phyloP scores from a whole-genome alignment of 2,797 vertebrate genomes.

The Halcyon smyrnensis region DNA sequence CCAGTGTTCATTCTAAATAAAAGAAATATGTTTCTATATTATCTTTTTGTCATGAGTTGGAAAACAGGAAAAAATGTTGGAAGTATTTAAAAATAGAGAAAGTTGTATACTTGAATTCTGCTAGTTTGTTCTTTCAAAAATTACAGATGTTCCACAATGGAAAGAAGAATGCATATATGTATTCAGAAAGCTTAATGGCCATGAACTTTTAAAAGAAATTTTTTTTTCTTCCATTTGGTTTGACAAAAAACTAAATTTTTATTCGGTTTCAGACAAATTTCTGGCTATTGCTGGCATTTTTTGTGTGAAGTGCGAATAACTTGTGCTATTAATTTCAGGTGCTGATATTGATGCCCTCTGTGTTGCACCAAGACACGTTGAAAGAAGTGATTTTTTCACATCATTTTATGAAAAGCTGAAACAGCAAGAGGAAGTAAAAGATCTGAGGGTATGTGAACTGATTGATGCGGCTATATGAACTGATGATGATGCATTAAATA shows the following conservation, averaged over 20 bases:
- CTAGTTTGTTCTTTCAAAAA: background rate
- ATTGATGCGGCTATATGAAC: background rate
- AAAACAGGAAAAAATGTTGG: background rate
- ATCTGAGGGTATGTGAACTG: slow-evolving; percentile 82
- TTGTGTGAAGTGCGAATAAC: background rate
- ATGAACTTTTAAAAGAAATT: background rate
- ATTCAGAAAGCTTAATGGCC: background rate
- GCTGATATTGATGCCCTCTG: slow-evolving; percentile 92
- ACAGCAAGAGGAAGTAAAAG: slow-evolving; percentile 90
- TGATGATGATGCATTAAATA: background rate
- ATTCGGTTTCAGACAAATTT: background rate
- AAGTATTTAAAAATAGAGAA: background rate
- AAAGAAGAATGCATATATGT: background rate
- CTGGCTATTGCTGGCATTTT: background rate
- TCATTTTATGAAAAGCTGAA: slow-evolving; percentile 92
- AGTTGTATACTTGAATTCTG: background rate
- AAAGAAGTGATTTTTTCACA: slow-evolving; percentile 90
- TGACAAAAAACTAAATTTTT: background rate
- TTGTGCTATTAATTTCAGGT: slow-evolving; percentile 77
- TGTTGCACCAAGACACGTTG: slow-evolving; percentile 89
- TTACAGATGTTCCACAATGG: background rate
- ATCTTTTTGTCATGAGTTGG: background rate
- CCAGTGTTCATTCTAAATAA: background rate
- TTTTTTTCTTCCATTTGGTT: background rate
- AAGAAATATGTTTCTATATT: background rate